phyloP scores from a whole-genome alignment of 1,140 invertebrate genomes.

The Calycopis cecrops region DNA sequence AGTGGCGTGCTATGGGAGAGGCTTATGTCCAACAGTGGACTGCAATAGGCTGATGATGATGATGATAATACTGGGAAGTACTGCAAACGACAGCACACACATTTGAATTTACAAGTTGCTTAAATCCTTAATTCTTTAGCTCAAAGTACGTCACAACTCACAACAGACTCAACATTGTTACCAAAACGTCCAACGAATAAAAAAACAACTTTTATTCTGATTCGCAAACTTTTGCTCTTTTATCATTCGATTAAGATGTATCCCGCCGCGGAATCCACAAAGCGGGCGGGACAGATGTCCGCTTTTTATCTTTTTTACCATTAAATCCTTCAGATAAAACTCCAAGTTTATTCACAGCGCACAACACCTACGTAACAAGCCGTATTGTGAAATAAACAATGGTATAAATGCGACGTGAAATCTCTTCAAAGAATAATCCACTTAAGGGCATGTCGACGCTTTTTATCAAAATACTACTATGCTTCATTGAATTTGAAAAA shows the following conservation, averaged over 20 bases:
- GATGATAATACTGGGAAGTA: no score
- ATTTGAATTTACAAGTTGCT: no score
- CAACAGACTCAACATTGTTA: no score
- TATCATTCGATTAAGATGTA: background rate
- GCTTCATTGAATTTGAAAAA: conserved; percentile 65
- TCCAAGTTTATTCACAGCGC: conserved; percentile 51
- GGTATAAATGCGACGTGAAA: conserved; percentile 67
- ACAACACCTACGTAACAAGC: conserved; percentile 69
- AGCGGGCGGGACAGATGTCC: conserved; percentile 54
- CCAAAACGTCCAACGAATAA: no score
- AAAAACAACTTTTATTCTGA: no score
- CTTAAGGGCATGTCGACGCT: conserved; percentile 67
- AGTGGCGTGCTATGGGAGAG: no score
- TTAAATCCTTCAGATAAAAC: conserved; percentile 42
- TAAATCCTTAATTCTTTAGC: no score
- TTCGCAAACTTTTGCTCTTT: background rate
- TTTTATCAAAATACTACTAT: conserved; percentile 62
- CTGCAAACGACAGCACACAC: no score
- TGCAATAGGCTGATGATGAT: no score
- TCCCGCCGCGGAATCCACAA: conserved; percentile 39
- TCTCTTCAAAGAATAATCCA: conserved; percentile 65
- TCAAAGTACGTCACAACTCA: no score
- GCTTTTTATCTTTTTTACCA: conserved; percentile 12
- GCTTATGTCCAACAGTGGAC: no score
- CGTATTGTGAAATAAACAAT: conserved; percentile 56